Evolutionary conservation across 2,113 vertebrate species (phyloP).

Genomic region (Semnornis frantzii): DNA sequence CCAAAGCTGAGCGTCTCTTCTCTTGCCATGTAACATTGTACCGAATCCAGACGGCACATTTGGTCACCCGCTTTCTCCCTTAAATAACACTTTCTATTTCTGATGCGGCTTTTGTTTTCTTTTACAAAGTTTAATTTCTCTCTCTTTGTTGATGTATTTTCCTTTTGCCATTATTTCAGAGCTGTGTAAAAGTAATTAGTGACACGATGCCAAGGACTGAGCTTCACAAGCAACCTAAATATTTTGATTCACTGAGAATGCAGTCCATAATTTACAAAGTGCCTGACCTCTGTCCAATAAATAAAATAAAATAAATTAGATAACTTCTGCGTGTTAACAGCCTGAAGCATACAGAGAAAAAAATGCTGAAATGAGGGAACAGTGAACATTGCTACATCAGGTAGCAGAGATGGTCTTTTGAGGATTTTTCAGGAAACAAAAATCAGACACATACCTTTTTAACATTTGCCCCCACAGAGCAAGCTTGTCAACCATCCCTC

Average conservation of each 20-base stretch:
- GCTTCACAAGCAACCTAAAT: conserved; percentile 68
- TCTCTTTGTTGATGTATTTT: conserved; percentile 68
- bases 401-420: background rate
- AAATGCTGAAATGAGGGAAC: background rate
- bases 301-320: conserved; percentile 50
- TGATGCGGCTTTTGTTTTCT: conserved; percentile 56
- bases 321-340: background rate
- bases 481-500: background rate
- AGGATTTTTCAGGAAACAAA: background rate
- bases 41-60: conserved; percentile 51
- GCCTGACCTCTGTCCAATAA: conserved; percentile 34
- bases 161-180: conserved; percentile 68
- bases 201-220: conserved; percentile 70
- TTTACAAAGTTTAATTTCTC: conserved; percentile 66
- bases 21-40: conserved; percentile 43
- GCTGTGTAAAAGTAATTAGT: conserved; percentile 73
- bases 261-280: conserved; percentile 62
- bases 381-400: background rate
- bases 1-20: conserved; percentile 42
- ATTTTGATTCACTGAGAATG: conserved; percentile 69
- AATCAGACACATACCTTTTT: background rate
- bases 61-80: conserved; percentile 28
- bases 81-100: conserved; percentile 51
- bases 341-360: background rate
- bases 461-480: background rate